Conservation (phyloP, 2,797 vertebrate species). For the Salmo trutta region DNA sequence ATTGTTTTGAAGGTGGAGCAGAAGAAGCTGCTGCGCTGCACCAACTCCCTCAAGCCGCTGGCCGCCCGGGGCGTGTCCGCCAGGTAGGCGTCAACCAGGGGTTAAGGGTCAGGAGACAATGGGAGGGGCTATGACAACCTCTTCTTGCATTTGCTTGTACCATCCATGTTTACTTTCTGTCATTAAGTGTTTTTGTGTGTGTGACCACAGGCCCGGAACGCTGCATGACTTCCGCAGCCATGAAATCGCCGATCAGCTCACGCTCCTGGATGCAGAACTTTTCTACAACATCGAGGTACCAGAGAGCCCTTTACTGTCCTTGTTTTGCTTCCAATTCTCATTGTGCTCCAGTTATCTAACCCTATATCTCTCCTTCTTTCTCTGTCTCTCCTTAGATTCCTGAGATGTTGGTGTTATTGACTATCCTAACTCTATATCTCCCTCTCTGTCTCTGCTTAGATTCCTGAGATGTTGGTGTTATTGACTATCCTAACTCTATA, state of each 20-base stretch:
- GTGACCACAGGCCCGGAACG: slow-evolving; percentile 86
- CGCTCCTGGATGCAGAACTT: slow-evolving; percentile 93
- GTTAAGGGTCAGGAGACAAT: too few relatives aligned
- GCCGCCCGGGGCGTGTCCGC: slow-evolving; percentile 93
- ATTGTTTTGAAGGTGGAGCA: slow-evolving; percentile 78
- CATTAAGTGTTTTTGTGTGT: slow-evolving; percentile 3
- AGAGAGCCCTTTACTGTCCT: background rate
- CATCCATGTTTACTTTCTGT: background rate
- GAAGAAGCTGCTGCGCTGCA: slow-evolving; percentile 88
- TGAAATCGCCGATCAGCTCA: slow-evolving; percentile 96
- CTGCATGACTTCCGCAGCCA: slow-evolving; percentile 98
- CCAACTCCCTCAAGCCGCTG: slow-evolving; percentile 90
- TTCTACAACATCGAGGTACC: slow-evolving; percentile 97
- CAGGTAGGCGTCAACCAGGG: slow-evolving; percentile 74
- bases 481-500: background rate
- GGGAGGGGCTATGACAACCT: background rate
- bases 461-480: slow-evolving; percentile 75
- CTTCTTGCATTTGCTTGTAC: background rate
- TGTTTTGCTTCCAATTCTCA: background rate
- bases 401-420: slow-evolving; percentile 75
- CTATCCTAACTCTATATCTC: background rate
- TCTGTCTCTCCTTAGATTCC: background rate
- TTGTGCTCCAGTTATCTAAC: background rate
- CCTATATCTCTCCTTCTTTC: background rate
- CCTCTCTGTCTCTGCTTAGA: background rate